phyloP scores from a whole-genome alignment of 1,140 invertebrate genomes.

The Euschistus heros region DNA sequence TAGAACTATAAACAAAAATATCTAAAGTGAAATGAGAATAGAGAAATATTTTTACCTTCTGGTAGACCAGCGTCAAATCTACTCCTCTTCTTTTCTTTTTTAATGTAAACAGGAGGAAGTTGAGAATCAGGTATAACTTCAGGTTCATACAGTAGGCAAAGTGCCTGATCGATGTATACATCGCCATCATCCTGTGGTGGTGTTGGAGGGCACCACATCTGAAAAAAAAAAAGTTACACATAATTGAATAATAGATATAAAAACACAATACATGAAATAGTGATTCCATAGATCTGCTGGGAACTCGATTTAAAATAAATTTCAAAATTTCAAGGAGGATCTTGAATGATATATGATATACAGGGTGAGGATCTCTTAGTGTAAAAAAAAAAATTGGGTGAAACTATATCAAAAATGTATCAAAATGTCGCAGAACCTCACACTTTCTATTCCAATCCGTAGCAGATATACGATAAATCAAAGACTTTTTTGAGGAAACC shows the following conservation, averaged over 20 bases:
- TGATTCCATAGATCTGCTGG: not conserved
- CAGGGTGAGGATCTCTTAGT: no score
- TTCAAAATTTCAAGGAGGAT: no score
- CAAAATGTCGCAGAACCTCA: no score
- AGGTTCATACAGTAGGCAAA: constrained; percentile 75
- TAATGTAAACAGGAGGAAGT: constrained; percentile 74
- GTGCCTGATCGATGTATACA: constrained; percentile 76
- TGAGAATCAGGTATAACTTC: constrained; percentile 70
- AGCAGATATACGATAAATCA: no score
- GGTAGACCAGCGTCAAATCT: constrained; percentile 46
- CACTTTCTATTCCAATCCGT: no score
- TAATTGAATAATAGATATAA: not conserved
- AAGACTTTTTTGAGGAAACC: no score
- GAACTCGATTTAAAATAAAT: not conserved
- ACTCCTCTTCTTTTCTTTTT: constrained; percentile 64
- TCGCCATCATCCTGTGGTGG: constrained; percentile 84
- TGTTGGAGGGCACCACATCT: constrained; percentile 94
- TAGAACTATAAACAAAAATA: no score
- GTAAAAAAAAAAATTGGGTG: no score
- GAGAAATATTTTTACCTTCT: constrained; percentile 28
- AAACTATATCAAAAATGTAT: no score
- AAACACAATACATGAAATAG: not conserved
- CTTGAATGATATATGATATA: no score
- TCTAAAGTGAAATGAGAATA: no score
- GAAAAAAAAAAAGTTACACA: constrained; percentile 29